Base-by-base conservation (phyloP, 2,113 vertebrate genomes). In the Morone saxatilis region DNA sequence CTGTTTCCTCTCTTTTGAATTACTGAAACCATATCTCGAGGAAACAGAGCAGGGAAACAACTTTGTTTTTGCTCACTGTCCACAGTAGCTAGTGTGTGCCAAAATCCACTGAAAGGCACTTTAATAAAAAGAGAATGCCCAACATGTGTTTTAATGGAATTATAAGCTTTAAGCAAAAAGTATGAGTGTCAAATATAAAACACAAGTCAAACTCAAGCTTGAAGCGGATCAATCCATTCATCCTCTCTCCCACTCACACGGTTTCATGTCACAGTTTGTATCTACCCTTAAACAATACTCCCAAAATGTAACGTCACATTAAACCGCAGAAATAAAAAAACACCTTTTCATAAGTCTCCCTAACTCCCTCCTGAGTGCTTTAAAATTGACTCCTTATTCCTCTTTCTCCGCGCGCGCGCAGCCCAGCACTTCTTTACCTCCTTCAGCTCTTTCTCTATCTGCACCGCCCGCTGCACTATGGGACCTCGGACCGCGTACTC, bases 401-500 rank as follows among this genome's bases (percentile, higher is more conserved):
- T 36, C 1, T 54, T 36, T 61, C 11, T 12, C 9, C 16, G 10
- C 7, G 72, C 19, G 0, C 0, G 7, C 12, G 38, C 45, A 60
- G 25, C 20, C 19, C 17, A 8, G 0, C 45, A 57, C 38, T 66
- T 31, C 31, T 77, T 78, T 85, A 98, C 97, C 96, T 96, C 95
- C 50, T 81, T 85, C 12, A 98, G 94, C 87, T 98, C 96, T 88
- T 93, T 96, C 90, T 98, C 97, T 71, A 98, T 90, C 92, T 97
- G 95, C 82, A 94, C 31, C 5, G 97, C 97, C 0, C 96, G 93
- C 41, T 93, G 91, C 3, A 97, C 96, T 0, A 98, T 96, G 56
- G 97, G 95, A 0, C 97, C 97, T 0, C 97, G 95, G 4, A 98
- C 97, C 0, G 97, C 97, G 6, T 98, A 98, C 86, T 98, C 96